phyloP scores from a whole-genome alignment of 2,888 invertebrate species.

The Syritta pipiens region DNA sequence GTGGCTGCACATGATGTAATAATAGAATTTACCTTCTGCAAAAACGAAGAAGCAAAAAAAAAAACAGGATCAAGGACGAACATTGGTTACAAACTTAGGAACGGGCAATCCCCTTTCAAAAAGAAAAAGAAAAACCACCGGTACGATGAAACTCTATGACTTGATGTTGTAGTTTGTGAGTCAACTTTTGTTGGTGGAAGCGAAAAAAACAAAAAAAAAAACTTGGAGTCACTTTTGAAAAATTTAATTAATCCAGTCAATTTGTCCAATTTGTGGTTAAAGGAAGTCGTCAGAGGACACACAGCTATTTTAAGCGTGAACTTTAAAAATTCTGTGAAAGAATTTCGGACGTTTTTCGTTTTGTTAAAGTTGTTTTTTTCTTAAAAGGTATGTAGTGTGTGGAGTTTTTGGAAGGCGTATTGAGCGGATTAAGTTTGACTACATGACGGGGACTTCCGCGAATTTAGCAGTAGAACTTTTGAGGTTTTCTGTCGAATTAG shows the following conservation, averaged over 20 bases:
- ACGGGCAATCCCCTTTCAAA: neutral
- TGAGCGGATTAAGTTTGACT: too few relatives aligned
- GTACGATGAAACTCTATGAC: slow-evolving; percentile 27
- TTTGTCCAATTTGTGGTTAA: slow-evolving; percentile 7
- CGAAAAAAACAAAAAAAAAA: neutral
- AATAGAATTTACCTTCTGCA: slow-evolving; percentile 50
- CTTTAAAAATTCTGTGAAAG: neutral
- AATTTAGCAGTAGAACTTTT: too few relatives aligned
- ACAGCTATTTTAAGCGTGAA: neutral
- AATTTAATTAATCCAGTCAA: slow-evolving; percentile 29
- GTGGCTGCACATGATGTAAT: slow-evolving; percentile 62
- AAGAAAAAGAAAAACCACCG: neutral
- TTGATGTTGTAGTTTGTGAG: slow-evolving; percentile 3
- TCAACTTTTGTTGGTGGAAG: neutral
- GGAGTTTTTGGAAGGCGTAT: too few relatives aligned
- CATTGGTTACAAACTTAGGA: neutral
- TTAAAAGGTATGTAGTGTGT: too few relatives aligned
- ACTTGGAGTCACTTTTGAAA: neutral
- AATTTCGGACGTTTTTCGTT: too few relatives aligned
- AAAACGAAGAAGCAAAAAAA: neutral
- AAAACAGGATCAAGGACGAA: neutral
- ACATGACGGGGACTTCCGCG: too few relatives aligned
- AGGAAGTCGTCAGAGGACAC: neutral
- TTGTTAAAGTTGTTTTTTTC: too few relatives aligned
- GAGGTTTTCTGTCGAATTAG: too few relatives aligned